These are phyloP conservation scores for Tenualosa thibaudeaui DNA, from an alignment of 2,797 vertebrate genomes.

Conservation along the genomic window DNA sequence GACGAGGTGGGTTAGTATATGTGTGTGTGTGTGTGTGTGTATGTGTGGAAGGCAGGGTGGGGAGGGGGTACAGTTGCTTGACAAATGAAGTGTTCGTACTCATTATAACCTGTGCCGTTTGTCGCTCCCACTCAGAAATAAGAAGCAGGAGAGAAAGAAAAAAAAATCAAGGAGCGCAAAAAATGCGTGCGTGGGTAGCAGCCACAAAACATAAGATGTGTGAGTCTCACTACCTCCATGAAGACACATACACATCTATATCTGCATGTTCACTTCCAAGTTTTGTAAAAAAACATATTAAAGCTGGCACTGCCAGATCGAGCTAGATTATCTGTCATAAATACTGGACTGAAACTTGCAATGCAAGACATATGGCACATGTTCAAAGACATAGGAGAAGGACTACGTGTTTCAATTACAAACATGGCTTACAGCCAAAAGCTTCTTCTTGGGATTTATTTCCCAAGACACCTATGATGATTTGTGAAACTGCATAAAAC, in stretches of 20 bases:
- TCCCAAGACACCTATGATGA: background rate
- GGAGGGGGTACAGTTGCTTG: background rate
- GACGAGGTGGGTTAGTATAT: background rate
- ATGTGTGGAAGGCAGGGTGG: background rate
- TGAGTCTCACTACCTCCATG: background rate
- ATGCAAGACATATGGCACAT: background rate
- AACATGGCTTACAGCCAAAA: background rate
- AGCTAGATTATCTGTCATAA: background rate
- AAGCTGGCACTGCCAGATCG: background rate
- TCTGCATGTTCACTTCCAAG: background rate
- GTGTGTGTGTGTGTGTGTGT: background rate
- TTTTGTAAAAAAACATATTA: background rate
- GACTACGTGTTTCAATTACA: background rate
- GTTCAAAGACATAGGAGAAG: background rate
- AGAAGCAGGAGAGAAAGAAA: background rate
- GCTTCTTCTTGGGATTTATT: background rate
- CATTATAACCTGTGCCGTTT: background rate
- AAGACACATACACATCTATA: background rate
- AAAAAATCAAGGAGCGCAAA: background rate
- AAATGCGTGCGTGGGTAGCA: background rate
- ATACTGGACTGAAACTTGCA: background rate
- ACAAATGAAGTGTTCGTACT: conserved; percentile 18
- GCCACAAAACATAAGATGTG: background rate
- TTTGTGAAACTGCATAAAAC: background rate
- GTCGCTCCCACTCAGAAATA: background rate